Conservation (phyloP, 2,888 invertebrate genomes). For the Frankliniella intonsa region DNA sequence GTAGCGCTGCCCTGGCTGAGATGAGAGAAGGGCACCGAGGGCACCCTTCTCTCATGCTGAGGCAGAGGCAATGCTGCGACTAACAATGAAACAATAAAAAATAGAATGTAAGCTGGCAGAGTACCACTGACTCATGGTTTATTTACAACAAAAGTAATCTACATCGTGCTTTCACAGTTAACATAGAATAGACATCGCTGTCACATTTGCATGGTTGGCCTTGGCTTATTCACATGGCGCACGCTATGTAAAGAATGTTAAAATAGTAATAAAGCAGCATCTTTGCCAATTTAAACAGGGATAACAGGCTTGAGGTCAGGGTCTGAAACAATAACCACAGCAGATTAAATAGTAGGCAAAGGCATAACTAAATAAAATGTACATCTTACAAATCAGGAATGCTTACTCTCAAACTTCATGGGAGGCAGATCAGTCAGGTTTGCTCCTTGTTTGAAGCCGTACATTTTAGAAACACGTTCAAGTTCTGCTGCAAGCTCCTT, state of each 20-base stretch:
- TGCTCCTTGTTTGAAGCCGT: constrained; percentile 65
- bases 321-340: background rate
- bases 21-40: too few species aligned
- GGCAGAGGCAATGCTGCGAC: too few species aligned
- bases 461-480: constrained; percentile 74
- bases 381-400: background rate
- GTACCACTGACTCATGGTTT: background rate
- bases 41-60: too few species aligned
- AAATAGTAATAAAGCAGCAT: background rate
- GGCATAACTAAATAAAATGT: background rate
- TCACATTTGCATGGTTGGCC: background rate
- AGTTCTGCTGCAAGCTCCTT: constrained; percentile 71
- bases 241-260: background rate
- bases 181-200: background rate
- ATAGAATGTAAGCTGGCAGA: too few species aligned
- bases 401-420: constrained; percentile 66
- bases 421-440: constrained; percentile 88
- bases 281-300: background rate
- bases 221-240: background rate
- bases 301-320: background rate
- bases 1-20: too few species aligned
- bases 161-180: background rate
- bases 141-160: constrained; percentile 1
- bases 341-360: background rate
- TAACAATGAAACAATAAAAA: too few species aligned